phyloP scores from a whole-genome alignment of 2,113 vertebrate genomes.

The Sarotherodon lohbergeri region DNA sequence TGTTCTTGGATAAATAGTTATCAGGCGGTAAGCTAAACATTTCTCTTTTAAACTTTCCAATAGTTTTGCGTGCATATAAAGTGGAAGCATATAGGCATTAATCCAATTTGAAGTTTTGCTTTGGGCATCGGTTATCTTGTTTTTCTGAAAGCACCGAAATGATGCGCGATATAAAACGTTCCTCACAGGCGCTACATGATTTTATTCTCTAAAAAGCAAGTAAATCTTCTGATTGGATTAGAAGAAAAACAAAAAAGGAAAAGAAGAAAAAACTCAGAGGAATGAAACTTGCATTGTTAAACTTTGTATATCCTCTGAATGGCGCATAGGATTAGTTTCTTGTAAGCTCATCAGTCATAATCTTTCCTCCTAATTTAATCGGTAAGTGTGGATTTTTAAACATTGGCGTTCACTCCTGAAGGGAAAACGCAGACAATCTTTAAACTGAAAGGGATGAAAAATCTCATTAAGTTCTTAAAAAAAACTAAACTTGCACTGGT shows the following conservation, averaged over 20 bases:
- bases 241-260: not conserved
- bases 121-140: not conserved
- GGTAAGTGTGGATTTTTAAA: not conserved
- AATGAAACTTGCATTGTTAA: not conserved
- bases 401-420: not conserved
- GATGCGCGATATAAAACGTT: not conserved
- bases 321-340: not conserved
- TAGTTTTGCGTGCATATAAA: not conserved
- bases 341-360: not conserved
- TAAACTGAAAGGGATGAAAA: not conserved
- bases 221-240: not conserved
- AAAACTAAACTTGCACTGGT: not conserved
- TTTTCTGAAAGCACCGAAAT: not conserved
- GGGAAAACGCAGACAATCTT: not conserved
- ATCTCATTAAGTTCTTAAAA: not conserved
- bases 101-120: not conserved
- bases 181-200: not conserved
- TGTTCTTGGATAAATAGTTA: not conserved
- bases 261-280: not conserved
- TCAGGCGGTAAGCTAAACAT: not conserved
- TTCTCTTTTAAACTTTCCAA: not conserved
- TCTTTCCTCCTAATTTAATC: not conserved
- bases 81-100: not conserved
- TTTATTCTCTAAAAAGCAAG: not conserved
- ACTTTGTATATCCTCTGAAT: not conserved